Conservation (phyloP, 1,140 invertebrate genomes). For the Lethocerus indicus region DNA sequence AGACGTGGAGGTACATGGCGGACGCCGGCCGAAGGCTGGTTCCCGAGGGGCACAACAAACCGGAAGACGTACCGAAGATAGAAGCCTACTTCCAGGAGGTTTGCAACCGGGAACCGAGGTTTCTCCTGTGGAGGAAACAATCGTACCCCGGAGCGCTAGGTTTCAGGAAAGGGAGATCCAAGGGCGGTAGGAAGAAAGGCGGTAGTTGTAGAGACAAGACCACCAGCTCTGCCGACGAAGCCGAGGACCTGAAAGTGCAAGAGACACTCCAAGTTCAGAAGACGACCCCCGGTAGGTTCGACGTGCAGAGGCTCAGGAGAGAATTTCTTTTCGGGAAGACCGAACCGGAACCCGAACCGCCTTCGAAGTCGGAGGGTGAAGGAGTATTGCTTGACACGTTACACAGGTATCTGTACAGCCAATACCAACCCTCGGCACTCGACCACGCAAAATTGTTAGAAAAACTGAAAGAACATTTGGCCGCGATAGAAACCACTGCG, state of each 20-base stretch:
- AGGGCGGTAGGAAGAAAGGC: constrained; percentile 32
- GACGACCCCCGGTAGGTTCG: constrained; percentile 32
- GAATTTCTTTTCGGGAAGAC: constrained; percentile 33
- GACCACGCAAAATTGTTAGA: constrained; percentile 44
- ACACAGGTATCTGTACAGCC: constrained; percentile 41
- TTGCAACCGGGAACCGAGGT: constrained; percentile 54
- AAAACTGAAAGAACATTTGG: constrained; percentile 43
- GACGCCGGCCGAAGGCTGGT: constrained; percentile 70
- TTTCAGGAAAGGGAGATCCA: constrained; percentile 33
- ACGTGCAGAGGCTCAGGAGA: constrained; percentile 42
- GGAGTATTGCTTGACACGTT: constrained; percentile 41
- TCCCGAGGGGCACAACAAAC: constrained; percentile 49
- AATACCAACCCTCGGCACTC: constrained; percentile 22
- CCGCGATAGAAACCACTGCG: constrained; percentile 23
- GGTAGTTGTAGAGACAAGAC: constrained; percentile 39
- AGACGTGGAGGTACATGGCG: constrained; percentile 81
- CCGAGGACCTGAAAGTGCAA: constrained; percentile 23
- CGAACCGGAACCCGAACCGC: constrained; percentile 22
- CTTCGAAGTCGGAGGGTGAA: constrained; percentile 29
- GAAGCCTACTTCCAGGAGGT: constrained; percentile 71
- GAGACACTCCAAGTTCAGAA: not conserved
- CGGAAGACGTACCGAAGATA: constrained; percentile 57
- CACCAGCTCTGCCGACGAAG: constrained; percentile 39
- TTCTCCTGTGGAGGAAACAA: constrained; percentile 62
- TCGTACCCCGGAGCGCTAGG: constrained; percentile 52